A percentile compares a stretch with the other conserved stretches of the same genome.
These are phyloP conservation scores for Lacerta agilis DNA, from an alignment of 2,797 vertebrate species.

Conservation along the genomic window DNA sequence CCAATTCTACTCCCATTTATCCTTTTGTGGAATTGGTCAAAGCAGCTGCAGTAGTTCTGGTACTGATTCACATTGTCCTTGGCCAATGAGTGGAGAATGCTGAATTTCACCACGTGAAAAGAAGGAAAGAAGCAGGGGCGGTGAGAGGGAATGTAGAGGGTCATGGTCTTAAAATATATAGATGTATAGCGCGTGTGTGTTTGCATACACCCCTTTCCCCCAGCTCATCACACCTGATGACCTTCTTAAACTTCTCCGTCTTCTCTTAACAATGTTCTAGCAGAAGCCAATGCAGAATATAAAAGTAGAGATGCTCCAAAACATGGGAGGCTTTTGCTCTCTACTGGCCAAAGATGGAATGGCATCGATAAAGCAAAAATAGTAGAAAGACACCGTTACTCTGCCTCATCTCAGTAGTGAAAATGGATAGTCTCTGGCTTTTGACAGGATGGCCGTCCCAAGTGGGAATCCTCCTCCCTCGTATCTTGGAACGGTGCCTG, in stretches of 20 bases:
- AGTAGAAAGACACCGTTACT: background rate
- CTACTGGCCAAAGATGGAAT: conserved; percentile 25
- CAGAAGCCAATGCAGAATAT: background rate
- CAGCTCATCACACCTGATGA: background rate
- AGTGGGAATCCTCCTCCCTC: background rate
- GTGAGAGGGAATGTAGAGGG: background rate
- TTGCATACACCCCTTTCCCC: background rate
- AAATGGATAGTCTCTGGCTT: background rate
- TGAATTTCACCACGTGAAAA: background rate
- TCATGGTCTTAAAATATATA: background rate
- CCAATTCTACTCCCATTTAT: background rate
- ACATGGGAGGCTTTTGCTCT: background rate
- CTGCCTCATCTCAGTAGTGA: background rate
- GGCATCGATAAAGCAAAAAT: background rate
- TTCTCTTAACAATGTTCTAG: background rate
- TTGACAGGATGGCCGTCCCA: background rate
- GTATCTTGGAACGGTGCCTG: background rate
- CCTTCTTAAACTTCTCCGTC: background rate
- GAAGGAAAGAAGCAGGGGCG: background rate
- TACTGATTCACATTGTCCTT: background rate
- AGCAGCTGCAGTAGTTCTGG: background rate
- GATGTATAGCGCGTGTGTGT: background rate
- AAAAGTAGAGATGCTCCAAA: background rate
- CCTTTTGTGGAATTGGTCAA: background rate
- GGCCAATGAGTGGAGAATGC: background rate